Base-by-base conservation (phyloP, 2,797 vertebrate genomes). In the Pyrocephalus nanus region DNA sequence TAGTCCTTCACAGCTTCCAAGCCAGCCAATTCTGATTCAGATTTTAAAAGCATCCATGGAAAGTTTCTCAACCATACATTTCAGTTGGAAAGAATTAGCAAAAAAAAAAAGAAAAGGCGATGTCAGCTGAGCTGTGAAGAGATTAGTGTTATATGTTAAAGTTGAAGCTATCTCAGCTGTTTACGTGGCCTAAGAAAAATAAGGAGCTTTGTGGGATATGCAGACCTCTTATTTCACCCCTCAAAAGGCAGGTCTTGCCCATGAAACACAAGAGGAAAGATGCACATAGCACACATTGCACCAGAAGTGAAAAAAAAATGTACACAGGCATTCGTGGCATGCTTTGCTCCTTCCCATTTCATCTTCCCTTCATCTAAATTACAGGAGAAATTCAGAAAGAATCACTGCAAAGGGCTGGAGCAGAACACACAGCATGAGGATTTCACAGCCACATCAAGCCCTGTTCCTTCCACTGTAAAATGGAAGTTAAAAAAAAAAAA, bases 401-500 rank as follows among this genome's bases (percentile, higher is more conserved):
- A 26, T 12, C 14, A 58, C 15, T 51, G 90, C 11, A 42, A 70
- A 80, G 58, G 62, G 19, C 65, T 16, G 32, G 57, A 72, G 78
- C 86, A 92, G 71, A 92, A 50, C 66, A 75, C 22, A 75, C 22
- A 64, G 83, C 48, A 51, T 70, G 22, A 81, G 78, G 55, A 74
- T 82, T 88, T 40, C 84, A 62, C 64, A 69, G 67, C 62, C 71
- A 57, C 36, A 86, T 15, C 72, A n/a, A 90, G 40, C 54, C 62
- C 48, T 38, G 36, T 2, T 48, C 62, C 62, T 70, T 26, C 19
- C 12, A 10, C 82, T 92, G 20, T 40, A 88, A 96, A 91, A 94
- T 92, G 93, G 91, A 94, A 94, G 92, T 74, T 7, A 51, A 51
- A 50, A 91, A 64, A 53, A 53, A 50, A 89, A 64, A 72, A 40